These are phyloP conservation scores for Dasyprocta punctata DNA, from an alignment of 2,113 vertebrate genomes.

Conservation along the genomic window DNA sequence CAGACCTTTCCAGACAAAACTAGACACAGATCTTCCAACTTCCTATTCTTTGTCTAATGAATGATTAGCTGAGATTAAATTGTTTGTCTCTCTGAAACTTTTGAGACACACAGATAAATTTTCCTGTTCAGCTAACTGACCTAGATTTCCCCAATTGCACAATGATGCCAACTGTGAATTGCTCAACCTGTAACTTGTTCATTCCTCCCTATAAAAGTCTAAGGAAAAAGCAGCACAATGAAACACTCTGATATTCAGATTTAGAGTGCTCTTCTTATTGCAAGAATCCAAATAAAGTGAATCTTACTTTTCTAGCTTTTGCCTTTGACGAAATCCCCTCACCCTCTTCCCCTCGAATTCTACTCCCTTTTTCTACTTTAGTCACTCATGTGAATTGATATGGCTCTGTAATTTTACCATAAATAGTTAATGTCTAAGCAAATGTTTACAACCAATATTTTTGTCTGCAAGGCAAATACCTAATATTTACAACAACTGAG, in stretches of 20 bases:
- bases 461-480: background rate
- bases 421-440: conserved; percentile 17
- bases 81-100: conserved; percentile 36
- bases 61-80: conserved; percentile 62
- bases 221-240: background rate
- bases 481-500: background rate
- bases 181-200: background rate
- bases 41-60: conserved; percentile 61
- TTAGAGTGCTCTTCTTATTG: background rate
- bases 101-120: conserved; percentile 41
- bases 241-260: background rate
- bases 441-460: conserved; percentile 11
- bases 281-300: background rate
- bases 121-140: conserved; percentile 55
- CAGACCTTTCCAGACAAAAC: background rate
- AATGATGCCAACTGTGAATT: background rate
- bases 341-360: background rate
- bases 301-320: background rate
- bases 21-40: conserved; percentile 18
- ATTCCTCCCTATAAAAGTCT: background rate
- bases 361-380: background rate
- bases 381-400: background rate
- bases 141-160: background rate
- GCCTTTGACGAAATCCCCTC: background rate
- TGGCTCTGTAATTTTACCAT: background rate